Conservation (phyloP, 2,113 vertebrate species). For the Phalacrocorax brasilianus region DNA sequence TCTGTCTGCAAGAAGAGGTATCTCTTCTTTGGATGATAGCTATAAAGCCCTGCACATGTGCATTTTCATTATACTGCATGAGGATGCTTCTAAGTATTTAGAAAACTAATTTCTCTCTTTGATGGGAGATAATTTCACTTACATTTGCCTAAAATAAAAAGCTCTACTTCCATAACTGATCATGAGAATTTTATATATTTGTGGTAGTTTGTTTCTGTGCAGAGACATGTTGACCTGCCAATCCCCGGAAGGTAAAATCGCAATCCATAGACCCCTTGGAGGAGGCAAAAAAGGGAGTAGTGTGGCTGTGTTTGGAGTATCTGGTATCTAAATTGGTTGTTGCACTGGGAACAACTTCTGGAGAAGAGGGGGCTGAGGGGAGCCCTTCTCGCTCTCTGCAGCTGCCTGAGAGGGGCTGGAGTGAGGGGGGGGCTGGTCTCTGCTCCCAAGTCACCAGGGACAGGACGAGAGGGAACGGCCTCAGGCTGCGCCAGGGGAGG, state of each 20-base stretch:
- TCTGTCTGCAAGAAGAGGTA: neutral
- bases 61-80: neutral
- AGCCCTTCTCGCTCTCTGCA: too few species aligned
- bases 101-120: neutral
- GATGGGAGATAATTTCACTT: neutral
- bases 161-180: neutral
- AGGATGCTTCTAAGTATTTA: neutral
- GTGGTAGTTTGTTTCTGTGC: neutral
- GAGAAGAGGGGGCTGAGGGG: too few species aligned
- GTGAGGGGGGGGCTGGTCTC: too few species aligned
- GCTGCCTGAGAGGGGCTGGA: too few species aligned
- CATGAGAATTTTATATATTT: neutral
- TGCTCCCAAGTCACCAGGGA: too few species aligned
- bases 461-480: too few species aligned
- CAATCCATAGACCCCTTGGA: neutral
- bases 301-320: neutral
- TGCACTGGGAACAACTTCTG: neutral
- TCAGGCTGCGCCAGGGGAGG: too few species aligned
- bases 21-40: neutral
- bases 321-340: neutral
- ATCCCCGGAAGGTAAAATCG: neutral
- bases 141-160: neutral
- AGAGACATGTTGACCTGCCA: neutral
- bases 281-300: neutral
- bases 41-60: neutral